Conservation (phyloP, 2,797 vertebrate genomes). For the Anomalospiza imberbis region DNA sequence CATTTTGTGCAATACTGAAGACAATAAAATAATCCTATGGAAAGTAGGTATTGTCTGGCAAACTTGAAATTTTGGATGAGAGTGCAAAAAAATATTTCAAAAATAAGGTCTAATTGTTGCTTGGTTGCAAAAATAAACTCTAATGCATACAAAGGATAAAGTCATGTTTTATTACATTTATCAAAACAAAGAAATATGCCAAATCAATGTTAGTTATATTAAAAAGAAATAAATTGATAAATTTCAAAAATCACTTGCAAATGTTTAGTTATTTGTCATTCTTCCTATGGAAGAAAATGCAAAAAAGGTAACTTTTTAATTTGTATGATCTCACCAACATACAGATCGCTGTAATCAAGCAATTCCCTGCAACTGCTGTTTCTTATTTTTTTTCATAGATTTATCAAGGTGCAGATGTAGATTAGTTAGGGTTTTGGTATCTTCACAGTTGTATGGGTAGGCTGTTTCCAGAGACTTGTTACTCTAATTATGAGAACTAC, state of each 20-base stretch:
- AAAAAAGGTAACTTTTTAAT: background rate
- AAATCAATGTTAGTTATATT: background rate
- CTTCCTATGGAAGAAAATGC: background rate
- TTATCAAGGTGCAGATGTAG: background rate
- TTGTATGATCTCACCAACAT: background rate
- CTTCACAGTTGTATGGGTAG: background rate
- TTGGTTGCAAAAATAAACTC: background rate
- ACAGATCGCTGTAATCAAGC: background rate
- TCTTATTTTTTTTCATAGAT: background rate
- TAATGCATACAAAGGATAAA: background rate
- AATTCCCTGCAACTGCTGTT: background rate
- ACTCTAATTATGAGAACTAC: background rate
- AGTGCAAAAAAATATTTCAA: background rate
- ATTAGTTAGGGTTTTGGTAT: background rate
- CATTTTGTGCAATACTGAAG: background rate
- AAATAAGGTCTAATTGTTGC: background rate
- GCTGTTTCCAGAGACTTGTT: background rate
- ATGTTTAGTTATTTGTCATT: background rate
- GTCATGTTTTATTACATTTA: background rate
- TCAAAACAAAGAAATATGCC: background rate
- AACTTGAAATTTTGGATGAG: background rate
- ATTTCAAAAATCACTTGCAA: background rate
- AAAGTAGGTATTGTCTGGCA: background rate
- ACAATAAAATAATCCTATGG: background rate
- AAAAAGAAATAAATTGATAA: background rate